A percentile compares a stretch with the other conserved stretches of the same genome.
Conservation (phyloP, 2,113 vertebrate species). For the Penelope pileata region DNA sequence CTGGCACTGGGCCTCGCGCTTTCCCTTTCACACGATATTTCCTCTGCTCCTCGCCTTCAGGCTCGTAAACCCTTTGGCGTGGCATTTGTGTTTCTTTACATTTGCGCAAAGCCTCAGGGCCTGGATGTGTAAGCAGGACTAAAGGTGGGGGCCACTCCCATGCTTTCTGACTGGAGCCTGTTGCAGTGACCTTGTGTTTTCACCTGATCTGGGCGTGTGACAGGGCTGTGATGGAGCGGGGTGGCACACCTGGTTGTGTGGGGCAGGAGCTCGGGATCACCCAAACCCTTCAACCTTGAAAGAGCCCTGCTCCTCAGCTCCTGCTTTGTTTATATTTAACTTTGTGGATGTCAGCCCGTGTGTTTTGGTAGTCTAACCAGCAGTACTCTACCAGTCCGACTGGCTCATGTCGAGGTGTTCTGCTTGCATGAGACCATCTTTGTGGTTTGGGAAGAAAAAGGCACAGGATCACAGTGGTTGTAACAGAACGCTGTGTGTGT, state of each 20-base stretch:
- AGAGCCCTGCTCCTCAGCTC: conserved; percentile 1
- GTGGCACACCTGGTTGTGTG: not conserved
- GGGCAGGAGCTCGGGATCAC: not conserved
- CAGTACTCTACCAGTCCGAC: conserved; percentile 26
- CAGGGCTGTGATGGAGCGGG: not conserved
- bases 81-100: not conserved
- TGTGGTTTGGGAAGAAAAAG: not conserved
- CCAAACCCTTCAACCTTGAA: conserved; percentile 25
- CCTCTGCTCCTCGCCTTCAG: not conserved
- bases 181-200: not conserved
- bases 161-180: not conserved
- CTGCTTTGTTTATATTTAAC: conserved; percentile 26
- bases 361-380: conserved; percentile 38
- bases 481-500: not conserved
- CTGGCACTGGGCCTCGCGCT: not conserved
- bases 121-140: not conserved
- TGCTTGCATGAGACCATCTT: conserved; percentile 13
- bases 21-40: not conserved
- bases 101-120: not conserved
- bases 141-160: not conserved
- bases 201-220: not conserved
- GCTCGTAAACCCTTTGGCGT: not conserved
- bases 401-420: not conserved
- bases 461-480: not conserved
- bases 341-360: not conserved